Percentiles rank a stretch among this genome's conserved stretches.
phyloP scores from a whole-genome alignment of 2,888 invertebrate species.

The Lottia gigantea region DNA sequence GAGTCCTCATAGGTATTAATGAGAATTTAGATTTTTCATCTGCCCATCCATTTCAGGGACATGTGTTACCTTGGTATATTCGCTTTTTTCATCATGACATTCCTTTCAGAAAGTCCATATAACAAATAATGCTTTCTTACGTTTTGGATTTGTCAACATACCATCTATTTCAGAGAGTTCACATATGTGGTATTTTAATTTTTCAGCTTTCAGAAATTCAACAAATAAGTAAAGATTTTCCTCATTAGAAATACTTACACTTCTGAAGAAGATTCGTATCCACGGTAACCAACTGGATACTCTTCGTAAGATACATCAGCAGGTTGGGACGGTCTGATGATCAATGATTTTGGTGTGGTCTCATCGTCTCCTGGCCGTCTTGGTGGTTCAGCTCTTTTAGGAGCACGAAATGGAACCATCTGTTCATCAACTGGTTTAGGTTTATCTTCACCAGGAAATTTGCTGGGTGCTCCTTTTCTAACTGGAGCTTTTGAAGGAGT shows the following conservation, averaged over 20 bases:
- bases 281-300: constrained; percentile 33
- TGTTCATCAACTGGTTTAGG: constrained; percentile 12
- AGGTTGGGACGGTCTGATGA: not conserved
- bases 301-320: not conserved
- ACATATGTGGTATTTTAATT: too few relatives aligned
- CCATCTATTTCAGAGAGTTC: too few relatives aligned
- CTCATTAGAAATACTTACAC: constrained; percentile 37
- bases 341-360: not conserved
- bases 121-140: too few relatives aligned
- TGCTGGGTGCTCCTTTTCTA: not conserved
- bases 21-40: too few relatives aligned
- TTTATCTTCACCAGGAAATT: constrained; percentile 3
- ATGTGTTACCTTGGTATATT: too few relatives aligned
- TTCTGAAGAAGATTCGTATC: constrained; percentile 17
- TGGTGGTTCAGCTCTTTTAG: not conserved
- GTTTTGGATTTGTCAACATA: too few relatives aligned
- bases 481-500: constrained; percentile 5
- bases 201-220: too few relatives aligned
- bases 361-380: not conserved
- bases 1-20: too few relatives aligned
- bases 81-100: too few relatives aligned
- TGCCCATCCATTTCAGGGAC: too few relatives aligned
- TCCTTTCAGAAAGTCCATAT: too few relatives aligned
- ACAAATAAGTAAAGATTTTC: too few relatives aligned
- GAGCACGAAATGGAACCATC: not conserved